Evolutionary conservation across 2,797 vertebrate genomes (phyloP), one percentile per base, ranked within the genome.

Genomic region (Chelonia mydas): DNA sequence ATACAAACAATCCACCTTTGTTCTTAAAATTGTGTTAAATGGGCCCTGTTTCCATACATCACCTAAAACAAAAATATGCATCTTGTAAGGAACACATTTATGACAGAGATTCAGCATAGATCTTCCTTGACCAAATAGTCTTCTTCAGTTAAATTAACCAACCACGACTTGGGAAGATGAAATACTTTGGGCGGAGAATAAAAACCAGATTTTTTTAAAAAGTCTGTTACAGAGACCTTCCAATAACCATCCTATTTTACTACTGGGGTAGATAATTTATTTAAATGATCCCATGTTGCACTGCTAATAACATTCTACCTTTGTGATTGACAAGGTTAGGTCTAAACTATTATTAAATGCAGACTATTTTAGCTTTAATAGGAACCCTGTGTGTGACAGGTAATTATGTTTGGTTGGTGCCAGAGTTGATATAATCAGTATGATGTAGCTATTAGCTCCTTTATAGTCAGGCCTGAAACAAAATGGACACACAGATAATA

Each of bases 221-320:
- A 89, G 27, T 27, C 33, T 72, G 37, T 27, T 84, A 88, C 82
- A 74, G n/a, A 89, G 81, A 78, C 47, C 49, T 57, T 84, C 84
- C 65, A 68, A 53, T 21, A 94, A 78, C 23, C 33, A 54, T 74
- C 61, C 23, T 72, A 82, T 7, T 87, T 78, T 79, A 61, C 2
- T 88, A 51, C 49, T 86, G 88, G 2, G 89, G 88, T 0, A 88
- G 61, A 65, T 76, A 92, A 79, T 81, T 85, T 90, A 89, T 93
- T 77, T 33, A 88, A 92, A 85, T 1, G 0, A 87, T 95, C 88
- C 50, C 51, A 84, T 68, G 41, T 51, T 37, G 53, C 51, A 83
- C 7, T 83, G 28, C 41, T 87, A 96, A 89, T 53, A 53, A 54
- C 11, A 23, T 80, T 88, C 45, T 55, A 83, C 79, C 80, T 86